Evolutionary conservation across 2,797 vertebrate species (phyloP), one percentile per base, ranked within the genome.

Genomic region (Pangasius mekongensis): DNA sequence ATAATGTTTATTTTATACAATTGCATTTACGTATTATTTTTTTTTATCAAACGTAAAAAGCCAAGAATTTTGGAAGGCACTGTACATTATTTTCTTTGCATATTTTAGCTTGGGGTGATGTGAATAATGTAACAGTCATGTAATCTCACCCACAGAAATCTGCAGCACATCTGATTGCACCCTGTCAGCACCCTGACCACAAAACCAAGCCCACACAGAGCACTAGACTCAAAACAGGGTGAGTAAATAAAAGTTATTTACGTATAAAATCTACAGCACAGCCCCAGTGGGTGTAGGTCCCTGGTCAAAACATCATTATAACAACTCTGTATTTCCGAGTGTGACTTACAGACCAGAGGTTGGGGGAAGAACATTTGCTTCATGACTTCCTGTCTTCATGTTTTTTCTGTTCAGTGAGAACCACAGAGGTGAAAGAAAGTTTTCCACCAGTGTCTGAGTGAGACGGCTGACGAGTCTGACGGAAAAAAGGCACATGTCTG

Each of bases 341-440:
- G n/a, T 24, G 56, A 30, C 33, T 56, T 77, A n/a, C 20, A 84
- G 47, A 69, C 80, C 33, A 18, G 49, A 27, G 85, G 81, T 36
- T 13, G 49, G 85, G 62, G 88, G 71, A 83, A n/a, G 71, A 87
- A 78, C 33, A 43, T 83, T 27, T 33, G 49, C 86, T 16, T 78
- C 58, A 84, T 62, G 85, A 87, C 64, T 89, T 89, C 88, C 88
- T 89, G 88, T 54, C 69, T 74, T 11, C 14, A 47, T 27, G 33
- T 58, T 36, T n/a, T 85, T 86, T 54, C 24, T 56, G 62, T 33
- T 82, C 60, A 77, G 36, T 27, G 27, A 43, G 73, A 76, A 84
- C 49, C 81, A 83, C 69, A 67, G 81, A 78, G 60, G 43, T 78
- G 14, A 67, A 67, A 67, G 6, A 22, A 56, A 60, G 54, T 71